phyloP scores from a whole-genome alignment of 2,797 vertebrate genomes.

The Odontamblyopus rebecca region DNA sequence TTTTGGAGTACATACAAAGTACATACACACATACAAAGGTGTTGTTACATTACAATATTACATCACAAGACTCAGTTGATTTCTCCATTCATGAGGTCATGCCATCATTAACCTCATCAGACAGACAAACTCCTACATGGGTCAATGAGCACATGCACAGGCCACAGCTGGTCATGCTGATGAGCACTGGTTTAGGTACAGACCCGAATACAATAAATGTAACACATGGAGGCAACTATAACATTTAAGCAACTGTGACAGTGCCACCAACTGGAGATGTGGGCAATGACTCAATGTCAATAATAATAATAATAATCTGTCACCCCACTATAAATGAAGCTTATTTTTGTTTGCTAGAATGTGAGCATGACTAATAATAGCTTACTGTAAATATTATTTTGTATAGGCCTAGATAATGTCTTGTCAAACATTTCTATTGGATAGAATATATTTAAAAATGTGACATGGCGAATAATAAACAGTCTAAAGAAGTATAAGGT shows the following conservation, averaged over 20 bases:
- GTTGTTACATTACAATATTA: constrained; percentile 11
- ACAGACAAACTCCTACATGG: constrained; percentile 47
- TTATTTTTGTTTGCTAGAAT: not conserved
- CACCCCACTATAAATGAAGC: not conserved
- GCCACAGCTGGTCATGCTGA: constrained; percentile 57
- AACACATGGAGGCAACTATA: constrained; percentile 31
- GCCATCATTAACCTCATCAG: constrained; percentile 56
- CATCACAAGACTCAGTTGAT: constrained; percentile 36
- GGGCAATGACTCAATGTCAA: not conserved
- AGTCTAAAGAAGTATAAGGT: not conserved
- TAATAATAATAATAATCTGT: not conserved
- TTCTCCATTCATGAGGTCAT: constrained; percentile 48
- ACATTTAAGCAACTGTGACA: constrained; percentile 21
- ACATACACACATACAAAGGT: not conserved
- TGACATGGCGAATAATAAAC: not conserved
- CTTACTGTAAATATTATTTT: no score
- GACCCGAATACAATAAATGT: constrained; percentile 13
- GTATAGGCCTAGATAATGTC: not conserved
- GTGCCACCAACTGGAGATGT: constrained; percentile 13
- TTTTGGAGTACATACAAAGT: not conserved
- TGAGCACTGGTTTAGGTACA: constrained; percentile 17
- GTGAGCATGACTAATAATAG: not conserved
- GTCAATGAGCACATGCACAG: constrained; percentile 49
- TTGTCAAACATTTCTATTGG: not conserved
- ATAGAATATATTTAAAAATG: not conserved